phyloP scores from a whole-genome alignment of 2,797 vertebrate genomes.

The Corythornis leucogaster region DNA sequence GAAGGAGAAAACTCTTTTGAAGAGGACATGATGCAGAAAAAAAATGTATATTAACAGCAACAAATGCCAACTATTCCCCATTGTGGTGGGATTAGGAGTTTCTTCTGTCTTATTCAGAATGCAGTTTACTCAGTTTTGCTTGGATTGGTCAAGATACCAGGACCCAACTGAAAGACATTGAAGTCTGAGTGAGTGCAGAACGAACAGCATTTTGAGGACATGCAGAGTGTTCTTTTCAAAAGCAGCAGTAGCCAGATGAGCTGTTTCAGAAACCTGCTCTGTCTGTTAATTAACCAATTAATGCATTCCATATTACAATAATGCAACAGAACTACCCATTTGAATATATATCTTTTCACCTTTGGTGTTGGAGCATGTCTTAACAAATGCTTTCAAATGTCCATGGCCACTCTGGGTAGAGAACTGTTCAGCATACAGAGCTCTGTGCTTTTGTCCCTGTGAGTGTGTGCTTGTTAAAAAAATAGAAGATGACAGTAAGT shows the following conservation, averaged over 20 bases:
- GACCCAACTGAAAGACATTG: neutral
- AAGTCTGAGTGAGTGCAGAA: neutral
- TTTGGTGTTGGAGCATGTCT: neutral
- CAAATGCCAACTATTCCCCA: neutral
- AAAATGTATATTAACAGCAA: neutral
- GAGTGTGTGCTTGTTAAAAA: neutral
- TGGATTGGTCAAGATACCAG: neutral
- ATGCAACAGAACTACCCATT: neutral
- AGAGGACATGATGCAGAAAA: neutral
- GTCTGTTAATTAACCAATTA: neutral
- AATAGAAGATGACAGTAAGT: neutral
- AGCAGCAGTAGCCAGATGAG: neutral
- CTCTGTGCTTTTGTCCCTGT: neutral
- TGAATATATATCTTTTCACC: neutral
- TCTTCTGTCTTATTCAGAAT: neutral
- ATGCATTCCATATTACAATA: neutral
- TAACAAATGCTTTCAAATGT: neutral
- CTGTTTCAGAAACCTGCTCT: neutral
- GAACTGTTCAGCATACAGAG: neutral
- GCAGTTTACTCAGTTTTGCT: neutral
- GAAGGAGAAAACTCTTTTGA: neutral
- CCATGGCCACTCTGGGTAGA: neutral
- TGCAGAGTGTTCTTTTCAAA: conserved; percentile 1
- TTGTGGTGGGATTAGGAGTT: neutral
- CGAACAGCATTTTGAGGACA: neutral